These are phyloP conservation scores for Xestia xanthographa DNA, from an alignment of 2,888 invertebrate genomes.

Conservation along the genomic window DNA sequence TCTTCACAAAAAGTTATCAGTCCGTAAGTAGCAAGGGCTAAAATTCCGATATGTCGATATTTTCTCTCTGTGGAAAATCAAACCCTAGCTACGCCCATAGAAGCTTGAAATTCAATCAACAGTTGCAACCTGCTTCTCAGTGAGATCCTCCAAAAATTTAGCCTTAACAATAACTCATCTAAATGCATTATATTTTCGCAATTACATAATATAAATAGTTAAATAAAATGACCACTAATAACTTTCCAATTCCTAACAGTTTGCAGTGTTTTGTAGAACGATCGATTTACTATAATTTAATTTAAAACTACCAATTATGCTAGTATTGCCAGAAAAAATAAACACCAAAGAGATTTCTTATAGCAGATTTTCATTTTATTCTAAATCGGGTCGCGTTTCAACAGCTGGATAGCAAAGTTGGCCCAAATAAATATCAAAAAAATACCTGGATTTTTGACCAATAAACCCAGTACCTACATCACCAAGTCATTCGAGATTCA, in stretches of 20 bases:
- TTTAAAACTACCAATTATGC: constrained; percentile 43
- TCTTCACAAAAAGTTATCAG: background rate
- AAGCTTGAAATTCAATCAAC: background rate
- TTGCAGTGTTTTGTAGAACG: constrained; percentile 59
- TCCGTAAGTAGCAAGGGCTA: background rate
- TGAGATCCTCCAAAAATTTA: constrained; percentile 40
- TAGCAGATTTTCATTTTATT: background rate
- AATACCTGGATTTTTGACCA: background rate
- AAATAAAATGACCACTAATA: constrained; percentile 64
- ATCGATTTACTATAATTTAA: constrained; percentile 18
- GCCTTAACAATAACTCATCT: constrained; percentile 69
- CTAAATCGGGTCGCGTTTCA: background rate
- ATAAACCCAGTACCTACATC: background rate
- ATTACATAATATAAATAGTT: constrained; percentile 63
- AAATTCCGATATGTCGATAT: background rate
- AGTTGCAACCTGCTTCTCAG: constrained; percentile 40
- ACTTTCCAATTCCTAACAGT: constrained; percentile 63
- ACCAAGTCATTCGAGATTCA: constrained; percentile 10
- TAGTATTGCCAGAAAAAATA: constrained; percentile 44
- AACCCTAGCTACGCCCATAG: constrained; percentile 16
- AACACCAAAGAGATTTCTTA: constrained; percentile 1
- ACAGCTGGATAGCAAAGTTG: background rate
- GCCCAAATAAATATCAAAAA: background rate
- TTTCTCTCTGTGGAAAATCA: background rate
- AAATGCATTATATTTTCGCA: constrained; percentile 70